A percentile compares a stretch with the other conserved stretches of the same genome.
phyloP scores from a whole-genome alignment of 2,888 invertebrate genomes.

The Callyntrura guangdongensis region DNA sequence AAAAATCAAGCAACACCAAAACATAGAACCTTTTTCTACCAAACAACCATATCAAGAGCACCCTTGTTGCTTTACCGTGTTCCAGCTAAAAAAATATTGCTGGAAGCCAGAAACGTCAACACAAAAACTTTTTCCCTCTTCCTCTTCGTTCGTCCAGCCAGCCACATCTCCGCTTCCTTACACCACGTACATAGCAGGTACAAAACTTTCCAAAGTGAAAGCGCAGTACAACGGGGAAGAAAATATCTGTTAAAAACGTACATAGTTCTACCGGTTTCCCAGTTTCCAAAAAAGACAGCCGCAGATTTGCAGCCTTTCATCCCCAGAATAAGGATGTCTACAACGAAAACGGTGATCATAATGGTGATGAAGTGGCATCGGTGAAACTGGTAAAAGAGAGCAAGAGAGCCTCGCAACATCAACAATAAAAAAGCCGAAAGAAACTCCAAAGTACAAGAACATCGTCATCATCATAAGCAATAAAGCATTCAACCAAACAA shows the following conservation, averaged over 20 bases:
- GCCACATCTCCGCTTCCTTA: not conserved
- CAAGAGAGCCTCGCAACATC: not conserved
- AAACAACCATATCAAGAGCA: slow-evolving; percentile 19
- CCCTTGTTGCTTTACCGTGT: not conserved
- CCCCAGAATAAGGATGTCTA: slow-evolving; percentile 61
- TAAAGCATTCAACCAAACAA: slow-evolving; percentile 49
- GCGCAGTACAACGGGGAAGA: slow-evolving; percentile 1
- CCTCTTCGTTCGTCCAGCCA: slow-evolving; percentile 7
- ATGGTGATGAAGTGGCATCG: not conserved
- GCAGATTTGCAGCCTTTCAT: slow-evolving; percentile 36
- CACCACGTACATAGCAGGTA: not conserved
- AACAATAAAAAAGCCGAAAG: slow-evolving; percentile 2
- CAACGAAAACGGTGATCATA: no score
- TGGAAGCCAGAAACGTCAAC: slow-evolving; percentile 63
- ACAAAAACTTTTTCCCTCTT: slow-evolving; percentile 52
- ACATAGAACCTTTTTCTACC: not conserved
- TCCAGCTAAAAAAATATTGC: slow-evolving; percentile 36
- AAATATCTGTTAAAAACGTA: not conserved
- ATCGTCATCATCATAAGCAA: slow-evolving; percentile 10
- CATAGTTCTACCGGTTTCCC: not conserved
- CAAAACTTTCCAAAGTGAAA: not conserved
- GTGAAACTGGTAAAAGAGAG: no score
- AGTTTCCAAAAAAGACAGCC: slow-evolving; percentile 29
- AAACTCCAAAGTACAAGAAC: slow-evolving; percentile 18
- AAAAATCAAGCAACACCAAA: slow-evolving; percentile 1